Conservation (phyloP, 2,797 vertebrate genomes). For the Sus cebifrons region DNA sequence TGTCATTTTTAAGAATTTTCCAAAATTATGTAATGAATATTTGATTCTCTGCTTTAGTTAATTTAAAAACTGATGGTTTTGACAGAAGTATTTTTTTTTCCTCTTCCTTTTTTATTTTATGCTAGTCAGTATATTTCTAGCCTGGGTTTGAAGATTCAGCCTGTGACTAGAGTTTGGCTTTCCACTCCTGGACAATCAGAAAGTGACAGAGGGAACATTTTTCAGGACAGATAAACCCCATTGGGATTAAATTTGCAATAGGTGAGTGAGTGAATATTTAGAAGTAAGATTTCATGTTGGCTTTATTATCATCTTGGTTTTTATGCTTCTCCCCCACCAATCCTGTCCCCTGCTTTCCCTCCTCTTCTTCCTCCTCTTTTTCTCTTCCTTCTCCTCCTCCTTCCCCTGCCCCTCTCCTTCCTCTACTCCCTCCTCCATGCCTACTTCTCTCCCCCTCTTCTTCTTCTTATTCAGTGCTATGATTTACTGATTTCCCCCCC, state of each 20-base stretch:
- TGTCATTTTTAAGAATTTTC: constrained; percentile 85
- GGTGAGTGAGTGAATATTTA: not conserved
- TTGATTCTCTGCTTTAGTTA: constrained; percentile 35
- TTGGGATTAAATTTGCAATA: not conserved
- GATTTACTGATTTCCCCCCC: not conserved
- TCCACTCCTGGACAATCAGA: not conserved
- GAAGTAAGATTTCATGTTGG: constrained; percentile 5
- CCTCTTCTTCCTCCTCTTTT: not conserved
- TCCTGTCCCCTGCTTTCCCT: too few species aligned
- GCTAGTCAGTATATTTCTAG: constrained; percentile 20
- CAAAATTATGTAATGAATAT: constrained; percentile 42
- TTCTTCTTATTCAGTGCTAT: not conserved
- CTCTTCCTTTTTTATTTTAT: constrained; percentile 4
- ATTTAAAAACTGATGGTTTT: constrained; percentile 60
- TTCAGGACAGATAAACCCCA: not conserved
- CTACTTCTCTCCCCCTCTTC: not conserved
- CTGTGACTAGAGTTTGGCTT: not conserved
- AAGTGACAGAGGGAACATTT: not conserved
- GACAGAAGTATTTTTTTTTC: not conserved
- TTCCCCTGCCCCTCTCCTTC: too few species aligned
- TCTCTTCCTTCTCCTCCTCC: not conserved
- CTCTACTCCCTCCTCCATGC: not conserved
- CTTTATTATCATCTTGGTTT: constrained; percentile 24
- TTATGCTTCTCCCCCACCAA: not conserved
- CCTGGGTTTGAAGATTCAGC: constrained; percentile 45